These are phyloP conservation scores for Ramphastos sulfuratus DNA, from an alignment of 2,113 vertebrate genomes.

Conservation along the genomic window DNA sequence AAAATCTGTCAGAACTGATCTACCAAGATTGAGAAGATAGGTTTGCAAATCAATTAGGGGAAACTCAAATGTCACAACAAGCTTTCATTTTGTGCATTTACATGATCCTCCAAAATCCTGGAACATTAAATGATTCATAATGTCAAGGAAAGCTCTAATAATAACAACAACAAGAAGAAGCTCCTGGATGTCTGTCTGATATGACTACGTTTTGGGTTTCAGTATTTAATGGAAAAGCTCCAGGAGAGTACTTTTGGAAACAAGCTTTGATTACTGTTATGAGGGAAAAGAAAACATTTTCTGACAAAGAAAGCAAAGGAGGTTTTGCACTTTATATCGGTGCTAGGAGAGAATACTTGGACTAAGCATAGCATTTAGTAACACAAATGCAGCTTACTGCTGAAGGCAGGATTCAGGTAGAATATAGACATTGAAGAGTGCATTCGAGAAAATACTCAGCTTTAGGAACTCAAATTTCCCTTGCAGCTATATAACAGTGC, in stretches of 20 bases:
- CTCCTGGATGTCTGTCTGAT: not conserved
- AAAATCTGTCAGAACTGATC: not conserved
- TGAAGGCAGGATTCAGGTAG: not conserved
- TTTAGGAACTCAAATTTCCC: not conserved
- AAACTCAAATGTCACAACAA: conserved; percentile 22
- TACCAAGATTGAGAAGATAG: not conserved
- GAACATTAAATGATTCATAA: conserved; percentile 4
- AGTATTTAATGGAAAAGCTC: not conserved
- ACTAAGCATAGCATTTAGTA: not conserved
- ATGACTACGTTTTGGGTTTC: not conserved
- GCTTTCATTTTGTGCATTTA: conserved; percentile 35
- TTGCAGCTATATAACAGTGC: not conserved
- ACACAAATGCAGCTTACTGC: not conserved
- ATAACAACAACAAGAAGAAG: not conserved
- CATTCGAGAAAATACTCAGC: not conserved
- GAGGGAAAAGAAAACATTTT: not conserved
- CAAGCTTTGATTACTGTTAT: not conserved
- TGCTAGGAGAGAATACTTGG: not conserved
- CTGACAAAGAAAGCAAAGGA: not conserved
- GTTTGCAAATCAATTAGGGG: conserved; percentile 6
- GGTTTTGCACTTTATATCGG: not conserved
- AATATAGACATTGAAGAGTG: not conserved
- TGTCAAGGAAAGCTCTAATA: not conserved
- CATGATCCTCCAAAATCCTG: not conserved
- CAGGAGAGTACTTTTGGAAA: not conserved